phyloP scores from a whole-genome alignment of 2,113 vertebrate species.

The Galbula dea region DNA sequence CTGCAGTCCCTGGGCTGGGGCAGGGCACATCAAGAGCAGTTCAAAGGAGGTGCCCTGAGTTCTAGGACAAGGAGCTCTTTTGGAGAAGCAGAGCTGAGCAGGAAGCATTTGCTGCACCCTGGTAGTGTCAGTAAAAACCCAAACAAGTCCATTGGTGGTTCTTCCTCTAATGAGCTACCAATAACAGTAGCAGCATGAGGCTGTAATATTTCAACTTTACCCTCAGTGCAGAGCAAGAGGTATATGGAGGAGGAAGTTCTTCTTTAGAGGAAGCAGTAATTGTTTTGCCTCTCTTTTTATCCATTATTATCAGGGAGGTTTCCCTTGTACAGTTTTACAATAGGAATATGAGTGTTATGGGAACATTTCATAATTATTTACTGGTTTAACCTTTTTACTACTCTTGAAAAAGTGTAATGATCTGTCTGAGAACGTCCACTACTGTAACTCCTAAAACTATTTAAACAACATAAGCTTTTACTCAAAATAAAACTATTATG shows the following conservation, averaged over 20 bases:
- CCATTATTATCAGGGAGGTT: neutral
- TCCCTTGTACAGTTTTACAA: neutral
- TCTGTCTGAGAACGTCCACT: neutral
- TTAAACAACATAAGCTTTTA: neutral
- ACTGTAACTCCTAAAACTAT: neutral
- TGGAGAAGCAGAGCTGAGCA: neutral
- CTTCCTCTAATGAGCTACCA: neutral
- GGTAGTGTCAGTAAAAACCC: neutral
- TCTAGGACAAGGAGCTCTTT: too few relatives aligned
- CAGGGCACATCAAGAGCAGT: neutral
- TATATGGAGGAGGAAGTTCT: neutral
- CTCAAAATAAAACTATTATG: neutral
- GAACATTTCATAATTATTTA: neutral
- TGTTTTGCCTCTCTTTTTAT: neutral
- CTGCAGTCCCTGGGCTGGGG: neutral
- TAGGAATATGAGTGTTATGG: neutral
- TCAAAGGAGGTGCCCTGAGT: neutral
- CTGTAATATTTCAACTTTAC: neutral
- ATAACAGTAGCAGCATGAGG: neutral
- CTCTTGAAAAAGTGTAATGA: neutral
- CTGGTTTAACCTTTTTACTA: neutral
- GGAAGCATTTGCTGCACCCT: neutral
- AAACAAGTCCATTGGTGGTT: neutral
- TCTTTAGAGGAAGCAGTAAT: neutral
- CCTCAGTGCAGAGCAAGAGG: neutral